Evolutionary conservation across 2,888 invertebrate species (phyloP).

Genomic region (Pristionchus exspectatus): DNA sequence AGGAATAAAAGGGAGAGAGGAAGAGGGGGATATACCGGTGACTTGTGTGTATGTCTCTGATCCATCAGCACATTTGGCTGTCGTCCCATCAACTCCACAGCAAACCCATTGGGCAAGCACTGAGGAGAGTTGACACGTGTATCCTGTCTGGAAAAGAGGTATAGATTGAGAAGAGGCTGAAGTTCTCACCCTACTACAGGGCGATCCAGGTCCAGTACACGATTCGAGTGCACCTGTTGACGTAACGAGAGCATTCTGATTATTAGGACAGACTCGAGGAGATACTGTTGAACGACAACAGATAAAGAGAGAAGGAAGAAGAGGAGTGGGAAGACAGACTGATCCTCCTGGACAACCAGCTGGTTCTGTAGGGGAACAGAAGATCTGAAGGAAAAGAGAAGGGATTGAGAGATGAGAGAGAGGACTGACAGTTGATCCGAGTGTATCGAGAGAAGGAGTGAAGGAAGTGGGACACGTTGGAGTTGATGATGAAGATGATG

Average conservation of each 20-base stretch:
- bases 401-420: not conserved
- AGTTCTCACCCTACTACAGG: slow-evolving; percentile 62
- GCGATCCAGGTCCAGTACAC: slow-evolving; percentile 73
- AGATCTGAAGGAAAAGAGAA: slow-evolving; percentile 54
- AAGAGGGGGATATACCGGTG: slow-evolving; percentile 59
- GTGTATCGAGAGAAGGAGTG: slow-evolving; percentile 62
- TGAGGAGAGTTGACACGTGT: slow-evolving; percentile 74
- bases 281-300: slow-evolving; percentile 68
- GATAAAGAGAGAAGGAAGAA: slow-evolving; percentile 59
- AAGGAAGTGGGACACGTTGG: slow-evolving; percentile 72
- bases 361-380: slow-evolving; percentile 55
- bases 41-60: slow-evolving; percentile 73
- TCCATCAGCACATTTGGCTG: slow-evolving; percentile 73
- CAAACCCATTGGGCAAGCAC: slow-evolving; percentile 71
- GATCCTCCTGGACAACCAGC: slow-evolving; percentile 57
- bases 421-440: slow-evolving; percentile 62
- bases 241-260: slow-evolving; percentile 73
- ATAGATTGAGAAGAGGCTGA: not conserved
- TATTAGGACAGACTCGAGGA: slow-evolving; percentile 73
- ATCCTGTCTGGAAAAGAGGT: slow-evolving; percentile 65
- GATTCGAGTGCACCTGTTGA: slow-evolving; percentile 66
- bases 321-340: slow-evolving; percentile 59
- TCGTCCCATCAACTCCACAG: slow-evolving; percentile 66
- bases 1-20: not conserved
- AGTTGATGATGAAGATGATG: slow-evolving; percentile 58